Evolutionary conservation across 2,797 vertebrate species (phyloP), one percentile per base, ranked within the genome.

Genomic region (Gallirallus australis): DNA sequence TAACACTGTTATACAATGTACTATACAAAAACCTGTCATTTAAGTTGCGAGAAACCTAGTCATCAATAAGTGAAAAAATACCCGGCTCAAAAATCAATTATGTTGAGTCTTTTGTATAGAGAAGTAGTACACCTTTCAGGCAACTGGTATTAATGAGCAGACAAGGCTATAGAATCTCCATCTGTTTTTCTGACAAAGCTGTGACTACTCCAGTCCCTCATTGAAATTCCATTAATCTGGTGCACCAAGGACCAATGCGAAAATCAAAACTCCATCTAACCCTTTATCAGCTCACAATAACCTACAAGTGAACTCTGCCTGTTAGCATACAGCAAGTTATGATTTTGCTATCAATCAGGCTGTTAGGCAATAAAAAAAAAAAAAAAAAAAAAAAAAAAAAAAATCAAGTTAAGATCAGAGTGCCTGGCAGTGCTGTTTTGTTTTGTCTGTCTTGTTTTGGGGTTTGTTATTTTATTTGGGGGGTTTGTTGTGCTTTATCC

Each of bases 191-290:
- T 98, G 98, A 98, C 98, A 98, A 98, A 98, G 98, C 98, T 97
- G 97, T 97, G 97, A 97, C 98, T 98, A 98, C 98, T 98, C 97
- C 94, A 97, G 97, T 95, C 97, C 95, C 97, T 98, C 98, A 98
- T 98, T 98, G 98, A 98, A 98, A 98, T 98, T 98, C 98, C 98
- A 98, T 98, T 98, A 98, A 98, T 98, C 98, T 98, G 97, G 93
- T 96, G 97, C 96, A 97, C 97, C 96, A 97, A 96, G 97, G 98
- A 98, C 97, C 98, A 98, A 97, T 97, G 97, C 37, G 90, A 98
- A 98, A 98, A 98, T 98, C 98, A 98, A 98, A 98, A 98, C 98
- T 98, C 97, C 98, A 98, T 98, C 98, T 98, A 98, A 98, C 97
- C 98, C 98, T 98, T 98, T 98, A 98, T 98, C 98, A 98, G 98